phyloP scores from a whole-genome alignment of 2,113 vertebrate genomes.

The Dinomys branickii region DNA sequence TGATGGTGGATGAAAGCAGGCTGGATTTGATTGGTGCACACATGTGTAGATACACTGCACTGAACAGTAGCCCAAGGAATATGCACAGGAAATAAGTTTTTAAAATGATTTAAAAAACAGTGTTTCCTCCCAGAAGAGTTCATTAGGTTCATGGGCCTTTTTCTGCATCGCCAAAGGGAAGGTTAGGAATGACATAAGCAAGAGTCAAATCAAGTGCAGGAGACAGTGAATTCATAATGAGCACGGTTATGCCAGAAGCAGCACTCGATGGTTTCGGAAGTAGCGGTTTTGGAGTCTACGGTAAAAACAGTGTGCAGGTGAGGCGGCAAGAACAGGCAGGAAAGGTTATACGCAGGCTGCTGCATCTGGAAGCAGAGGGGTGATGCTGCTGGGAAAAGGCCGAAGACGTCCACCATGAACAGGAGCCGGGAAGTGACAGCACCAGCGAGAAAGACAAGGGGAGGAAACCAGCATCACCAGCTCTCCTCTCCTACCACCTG shows the following conservation, averaged over 20 bases:
- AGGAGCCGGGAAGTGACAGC: accelerated
- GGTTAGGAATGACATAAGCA: background rate
- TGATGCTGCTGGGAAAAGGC: background rate
- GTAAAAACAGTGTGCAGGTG: background rate
- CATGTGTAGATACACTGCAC: background rate
- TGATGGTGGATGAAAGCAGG: too few relatives aligned
- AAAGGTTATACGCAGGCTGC: too few relatives aligned
- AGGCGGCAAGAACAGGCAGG: background rate
- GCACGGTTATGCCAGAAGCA: background rate
- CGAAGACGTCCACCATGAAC: accelerated
- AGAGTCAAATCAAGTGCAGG: background rate
- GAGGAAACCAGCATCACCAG: too few relatives aligned
- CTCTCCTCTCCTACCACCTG: background rate
- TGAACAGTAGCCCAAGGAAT: background rate
- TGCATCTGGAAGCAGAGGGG: too few relatives aligned
- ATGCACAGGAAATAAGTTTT: background rate
- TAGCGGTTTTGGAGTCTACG: background rate
- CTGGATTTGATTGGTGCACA: background rate
- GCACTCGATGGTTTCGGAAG: background rate
- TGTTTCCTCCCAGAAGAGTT: background rate
- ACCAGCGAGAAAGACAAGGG: background rate
- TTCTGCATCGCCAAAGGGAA: background rate
- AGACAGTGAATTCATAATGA: background rate
- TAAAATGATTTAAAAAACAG: background rate
- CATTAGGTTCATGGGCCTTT: background rate